These are phyloP conservation scores for Notolabrus celidotus DNA, from an alignment of 2,797 vertebrate species.

Conservation along the genomic window DNA sequence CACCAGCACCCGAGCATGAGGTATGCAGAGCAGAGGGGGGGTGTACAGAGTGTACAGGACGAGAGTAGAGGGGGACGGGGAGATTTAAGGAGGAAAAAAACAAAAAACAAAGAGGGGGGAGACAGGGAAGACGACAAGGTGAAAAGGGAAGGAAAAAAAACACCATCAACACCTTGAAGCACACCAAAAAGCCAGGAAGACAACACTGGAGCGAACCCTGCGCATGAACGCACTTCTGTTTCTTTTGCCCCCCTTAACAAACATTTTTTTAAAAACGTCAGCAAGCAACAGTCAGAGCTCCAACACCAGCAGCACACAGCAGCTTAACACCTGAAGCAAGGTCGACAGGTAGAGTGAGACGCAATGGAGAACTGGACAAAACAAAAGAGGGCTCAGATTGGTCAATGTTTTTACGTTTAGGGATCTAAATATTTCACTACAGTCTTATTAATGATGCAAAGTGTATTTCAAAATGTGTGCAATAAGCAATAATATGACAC, in stretches of 20 bases:
- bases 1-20: slow-evolving; percentile 74
- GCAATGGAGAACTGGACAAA: neutral
- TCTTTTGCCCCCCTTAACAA: slow-evolving; percentile 29
- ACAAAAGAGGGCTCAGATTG: too few relatives aligned
- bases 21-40: slow-evolving; percentile 54
- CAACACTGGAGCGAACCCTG: slow-evolving; percentile 75
- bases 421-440: neutral
- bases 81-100: slow-evolving; percentile 21
- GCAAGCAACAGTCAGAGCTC: slow-evolving; percentile 32
- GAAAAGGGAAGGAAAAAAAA: slow-evolving; percentile 86
- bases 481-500: neutral
- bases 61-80: slow-evolving; percentile 3
- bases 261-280: slow-evolving; percentile 20
- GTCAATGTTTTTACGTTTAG: too few relatives aligned
- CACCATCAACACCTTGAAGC: slow-evolving; percentile 86
- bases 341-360: slow-evolving; percentile 21
- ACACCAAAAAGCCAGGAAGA: slow-evolving; percentile 83
- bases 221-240: slow-evolving; percentile 48
- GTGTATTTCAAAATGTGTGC: neutral
- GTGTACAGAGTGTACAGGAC: slow-evolving; percentile 49
- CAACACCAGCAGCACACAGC: slow-evolving; percentile 28
- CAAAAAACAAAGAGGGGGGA: slow-evolving; percentile 7
- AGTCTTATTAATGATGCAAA: neutral
- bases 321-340: slow-evolving; percentile 46
- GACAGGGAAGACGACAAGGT: slow-evolving; percentile 66